phyloP scores from a whole-genome alignment of 2,888 invertebrate genomes.

The Drosophila paranaensis region DNA sequence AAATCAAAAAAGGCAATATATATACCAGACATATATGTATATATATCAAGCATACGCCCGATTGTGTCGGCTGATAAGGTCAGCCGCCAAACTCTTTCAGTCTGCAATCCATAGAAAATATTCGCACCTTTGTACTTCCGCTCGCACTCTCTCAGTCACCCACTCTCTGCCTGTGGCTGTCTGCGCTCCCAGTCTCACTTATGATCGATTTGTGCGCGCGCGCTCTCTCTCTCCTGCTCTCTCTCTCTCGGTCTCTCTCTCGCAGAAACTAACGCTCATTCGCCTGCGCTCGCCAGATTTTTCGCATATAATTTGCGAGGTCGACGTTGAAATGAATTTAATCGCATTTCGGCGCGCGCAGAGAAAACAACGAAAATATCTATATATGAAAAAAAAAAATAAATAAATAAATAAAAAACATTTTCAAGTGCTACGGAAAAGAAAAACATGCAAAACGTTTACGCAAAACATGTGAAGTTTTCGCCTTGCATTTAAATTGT shows the following conservation, averaged over 20 bases:
- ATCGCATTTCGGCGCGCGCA: conserved; percentile 80
- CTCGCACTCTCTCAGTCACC: not conserved
- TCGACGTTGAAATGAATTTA: conserved; percentile 80
- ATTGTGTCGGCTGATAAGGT: conserved; percentile 39
- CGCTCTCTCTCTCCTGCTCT: not conserved
- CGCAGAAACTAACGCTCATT: conserved; percentile 16
- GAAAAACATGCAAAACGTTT: conserved; percentile 3
- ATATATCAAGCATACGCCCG: conserved; percentile 50
- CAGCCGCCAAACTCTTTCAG: conserved; percentile 12
- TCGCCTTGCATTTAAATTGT: conserved; percentile 45
- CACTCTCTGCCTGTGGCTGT: not conserved
- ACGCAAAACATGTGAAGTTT: conserved; percentile 39
- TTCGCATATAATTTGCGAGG: conserved; percentile 83
- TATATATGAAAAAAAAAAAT: not conserved
- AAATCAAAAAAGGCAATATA: conserved; percentile 2
- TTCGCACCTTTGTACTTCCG: conserved; percentile 17
- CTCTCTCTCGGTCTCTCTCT: conserved; percentile 8
- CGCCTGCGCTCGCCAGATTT: conserved; percentile 45
- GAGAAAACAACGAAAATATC: conserved; percentile 70
- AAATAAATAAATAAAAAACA: not conserved
- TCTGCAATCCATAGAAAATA: conserved; percentile 20
- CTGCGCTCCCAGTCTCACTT: conserved; percentile 12
- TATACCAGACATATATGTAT: conserved; percentile 26
- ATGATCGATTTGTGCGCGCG: conserved; percentile 59
- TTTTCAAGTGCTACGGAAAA: conserved; percentile 22